Evolutionary conservation across 2,797 vertebrate genomes (phyloP).

Genomic region (Semotilus atromaculatus): DNA sequence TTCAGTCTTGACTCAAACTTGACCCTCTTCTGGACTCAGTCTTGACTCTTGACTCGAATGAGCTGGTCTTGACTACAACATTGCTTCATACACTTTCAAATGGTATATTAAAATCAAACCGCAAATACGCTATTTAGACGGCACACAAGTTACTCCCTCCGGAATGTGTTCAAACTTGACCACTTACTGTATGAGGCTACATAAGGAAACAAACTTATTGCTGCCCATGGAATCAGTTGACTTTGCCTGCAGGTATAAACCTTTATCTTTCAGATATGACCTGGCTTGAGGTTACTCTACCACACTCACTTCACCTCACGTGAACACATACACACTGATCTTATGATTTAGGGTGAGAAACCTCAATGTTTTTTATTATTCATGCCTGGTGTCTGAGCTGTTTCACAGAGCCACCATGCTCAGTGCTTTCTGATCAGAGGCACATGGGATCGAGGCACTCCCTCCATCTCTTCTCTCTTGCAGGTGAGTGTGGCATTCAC

Average conservation of each 20-base stretch:
- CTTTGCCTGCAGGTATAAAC: too few species aligned
- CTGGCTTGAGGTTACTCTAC: not conserved
- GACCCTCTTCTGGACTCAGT: too few species aligned
- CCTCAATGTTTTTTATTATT: not conserved
- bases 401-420: constrained; percentile 68
- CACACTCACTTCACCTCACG: not conserved
- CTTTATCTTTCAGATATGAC: not conserved
- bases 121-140: not conserved
- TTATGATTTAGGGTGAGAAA: constrained; percentile 2
- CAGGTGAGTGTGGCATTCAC: constrained; percentile 47
- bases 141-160: not conserved
- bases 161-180: not conserved
- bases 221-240: too few species aligned
- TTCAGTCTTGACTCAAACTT: not conserved
- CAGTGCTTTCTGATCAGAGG: constrained; percentile 30
- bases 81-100: not conserved
- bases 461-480: constrained; percentile 21
- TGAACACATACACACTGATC: not conserved
- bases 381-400: not conserved
- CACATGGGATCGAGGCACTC: constrained; percentile 3
- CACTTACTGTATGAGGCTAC: not conserved
- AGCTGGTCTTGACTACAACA: not conserved
- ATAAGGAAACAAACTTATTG: not conserved
- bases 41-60: not conserved
- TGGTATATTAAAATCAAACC: not conserved